Percentiles rank a stretch among this genome's conserved stretches.
These are phyloP conservation scores for Ammodytes dubius DNA, from an alignment of 2,113 vertebrate species.

Conservation along the genomic window DNA sequence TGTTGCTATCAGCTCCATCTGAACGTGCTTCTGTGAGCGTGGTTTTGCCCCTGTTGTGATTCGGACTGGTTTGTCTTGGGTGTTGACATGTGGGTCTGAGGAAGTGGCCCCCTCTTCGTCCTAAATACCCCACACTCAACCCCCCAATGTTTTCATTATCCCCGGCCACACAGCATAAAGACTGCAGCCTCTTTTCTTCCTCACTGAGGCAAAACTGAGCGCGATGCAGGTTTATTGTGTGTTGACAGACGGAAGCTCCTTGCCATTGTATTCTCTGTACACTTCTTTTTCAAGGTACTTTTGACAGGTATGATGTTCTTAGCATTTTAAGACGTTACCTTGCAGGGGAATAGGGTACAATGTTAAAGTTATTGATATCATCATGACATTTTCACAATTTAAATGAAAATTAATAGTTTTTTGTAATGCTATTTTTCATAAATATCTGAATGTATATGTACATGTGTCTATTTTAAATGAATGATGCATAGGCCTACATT, in stretches of 20 bases:
- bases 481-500: no score
- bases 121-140: constrained; percentile 51
- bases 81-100: constrained; percentile 67
- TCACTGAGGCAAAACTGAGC: constrained; percentile 57
- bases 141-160: constrained; percentile 74
- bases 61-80: constrained; percentile 16
- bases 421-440: no score
- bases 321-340: no score
- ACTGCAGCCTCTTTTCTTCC: constrained; percentile 45
- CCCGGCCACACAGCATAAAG: constrained; percentile 70
- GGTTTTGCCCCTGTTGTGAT: constrained; percentile 45
- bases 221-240: constrained; percentile 55
- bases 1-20: constrained; percentile 40
- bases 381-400: no score
- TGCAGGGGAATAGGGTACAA: no score
- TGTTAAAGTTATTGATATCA: no score
- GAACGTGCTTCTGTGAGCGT: constrained; percentile 3
- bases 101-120: constrained; percentile 51
- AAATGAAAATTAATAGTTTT: no score
- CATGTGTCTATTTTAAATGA: no score
- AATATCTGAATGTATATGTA: no score
- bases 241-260: constrained; percentile 26
- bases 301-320: not conserved
- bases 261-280: constrained; percentile 19
- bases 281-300: constrained; percentile 5